Evolutionary conservation across 2,888 invertebrate genomes (phyloP).

Genomic region (Tachina grossa): DNA sequence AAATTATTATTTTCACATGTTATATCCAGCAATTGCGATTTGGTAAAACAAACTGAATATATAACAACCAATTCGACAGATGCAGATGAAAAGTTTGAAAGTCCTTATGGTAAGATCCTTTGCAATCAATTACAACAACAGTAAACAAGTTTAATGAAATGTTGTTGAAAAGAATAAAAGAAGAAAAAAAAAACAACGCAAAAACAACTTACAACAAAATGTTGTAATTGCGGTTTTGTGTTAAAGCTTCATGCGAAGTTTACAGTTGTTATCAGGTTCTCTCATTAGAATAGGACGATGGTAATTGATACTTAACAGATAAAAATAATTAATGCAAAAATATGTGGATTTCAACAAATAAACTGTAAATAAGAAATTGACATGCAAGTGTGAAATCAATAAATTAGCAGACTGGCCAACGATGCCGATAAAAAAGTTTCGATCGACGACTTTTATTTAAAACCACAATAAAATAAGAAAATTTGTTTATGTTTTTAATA

Average conservation of each 20-base stretch:
- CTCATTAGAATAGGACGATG: background rate
- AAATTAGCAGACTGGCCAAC: background rate
- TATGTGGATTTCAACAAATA: conserved; percentile 15
- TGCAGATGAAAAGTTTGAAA: no score
- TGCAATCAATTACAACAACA: conserved; percentile 38
- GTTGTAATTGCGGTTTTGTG: conserved; percentile 67
- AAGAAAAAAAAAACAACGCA: conserved; percentile 6
- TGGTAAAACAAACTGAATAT: no score
- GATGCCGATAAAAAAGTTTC: no score
- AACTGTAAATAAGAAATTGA: no score
- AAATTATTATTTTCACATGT: no score
- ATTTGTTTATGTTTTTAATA: no score
- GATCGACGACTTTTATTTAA: no score
- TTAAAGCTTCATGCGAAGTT: conserved; percentile 55
- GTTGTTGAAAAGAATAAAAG: background rate
- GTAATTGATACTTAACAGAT: conserved; percentile 70
- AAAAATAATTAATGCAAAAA: conserved; percentile 65
- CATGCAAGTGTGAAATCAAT: background rate
- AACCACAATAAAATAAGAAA: no score
- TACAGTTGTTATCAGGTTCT: conserved; percentile 33
- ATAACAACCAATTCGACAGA: no score
- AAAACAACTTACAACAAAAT: conserved; percentile 43
- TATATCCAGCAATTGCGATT: no score
- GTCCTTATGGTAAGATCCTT: no score
- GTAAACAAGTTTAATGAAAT: conserved; percentile 28